Conservation (phyloP, 2,888 invertebrate genomes). For the Dynastes maya region DNA sequence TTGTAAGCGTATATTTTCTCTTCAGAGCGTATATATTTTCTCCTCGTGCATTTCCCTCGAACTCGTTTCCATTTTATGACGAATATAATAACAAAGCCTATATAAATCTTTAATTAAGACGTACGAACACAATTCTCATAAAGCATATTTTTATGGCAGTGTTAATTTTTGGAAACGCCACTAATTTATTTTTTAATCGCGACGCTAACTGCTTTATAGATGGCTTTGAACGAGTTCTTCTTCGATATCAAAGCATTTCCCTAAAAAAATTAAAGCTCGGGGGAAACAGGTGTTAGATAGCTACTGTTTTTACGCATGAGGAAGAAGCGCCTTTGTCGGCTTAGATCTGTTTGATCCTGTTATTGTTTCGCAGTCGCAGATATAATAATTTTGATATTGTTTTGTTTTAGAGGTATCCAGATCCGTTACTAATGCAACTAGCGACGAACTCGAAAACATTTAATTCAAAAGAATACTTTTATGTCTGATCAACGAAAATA, state of each 20-base stretch:
- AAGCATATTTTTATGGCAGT: conserved; percentile 42
- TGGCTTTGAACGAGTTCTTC: conserved; percentile 29
- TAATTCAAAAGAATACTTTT: no score
- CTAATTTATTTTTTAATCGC: conserved; percentile 41
- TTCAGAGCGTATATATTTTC: conserved; percentile 15
- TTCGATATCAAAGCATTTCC: conserved; percentile 32
- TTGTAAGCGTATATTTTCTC: conserved; percentile 32
- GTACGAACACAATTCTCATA: conserved; percentile 29
- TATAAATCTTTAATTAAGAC: conserved; percentile 43
- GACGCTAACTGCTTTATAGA: conserved; percentile 25
- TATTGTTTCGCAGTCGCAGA: not conserved
- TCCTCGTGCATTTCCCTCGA: conserved; percentile 25
- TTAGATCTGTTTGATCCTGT: conserved; percentile 13
- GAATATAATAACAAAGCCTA: conserved; percentile 41
- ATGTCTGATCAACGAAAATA: no score
- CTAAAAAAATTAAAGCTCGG: not conserved
- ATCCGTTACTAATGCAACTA: no score
- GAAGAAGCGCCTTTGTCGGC: conserved; percentile 3
- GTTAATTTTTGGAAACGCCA: conserved; percentile 41
- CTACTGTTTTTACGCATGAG: not conserved
- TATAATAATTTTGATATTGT: conserved; percentile 6
- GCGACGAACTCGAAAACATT: no score
- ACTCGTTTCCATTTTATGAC: conserved; percentile 37
- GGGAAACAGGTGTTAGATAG: conserved; percentile 37
- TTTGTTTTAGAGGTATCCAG: not conserved